phyloP scores from a whole-genome alignment of 2,113 vertebrate genomes.

The Corythaixoides concolor region DNA sequence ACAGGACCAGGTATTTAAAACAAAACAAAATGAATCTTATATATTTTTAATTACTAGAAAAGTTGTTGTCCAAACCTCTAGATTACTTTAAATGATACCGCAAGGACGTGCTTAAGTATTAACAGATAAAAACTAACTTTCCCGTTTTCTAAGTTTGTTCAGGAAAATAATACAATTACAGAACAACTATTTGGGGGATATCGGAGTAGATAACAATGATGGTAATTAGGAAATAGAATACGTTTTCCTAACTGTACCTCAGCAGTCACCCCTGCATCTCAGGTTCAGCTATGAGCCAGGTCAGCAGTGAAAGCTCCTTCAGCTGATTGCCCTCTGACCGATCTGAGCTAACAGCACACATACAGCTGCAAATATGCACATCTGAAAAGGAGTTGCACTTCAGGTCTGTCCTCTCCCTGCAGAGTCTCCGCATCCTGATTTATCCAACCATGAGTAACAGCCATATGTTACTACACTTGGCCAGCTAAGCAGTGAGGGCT shows the following conservation, averaged over 20 bases:
- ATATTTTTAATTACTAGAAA: not conserved
- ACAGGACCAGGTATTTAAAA: not conserved
- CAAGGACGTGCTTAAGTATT: not conserved
- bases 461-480: fast-evolving
- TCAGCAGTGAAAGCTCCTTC: not conserved
- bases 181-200: not conserved
- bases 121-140: not conserved
- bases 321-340: not conserved
- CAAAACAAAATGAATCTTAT: not conserved
- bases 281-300: not conserved
- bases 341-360: not conserved
- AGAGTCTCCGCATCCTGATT: not conserved
- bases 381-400: not conserved
- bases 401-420: not conserved
- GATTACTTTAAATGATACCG: not conserved
- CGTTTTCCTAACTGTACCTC: not conserved
- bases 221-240: not conserved
- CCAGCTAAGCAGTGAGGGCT: not conserved
- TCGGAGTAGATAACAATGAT: not conserved
- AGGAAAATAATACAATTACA: not conserved
- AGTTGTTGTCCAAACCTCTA: not conserved
- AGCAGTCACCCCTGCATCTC: not conserved
- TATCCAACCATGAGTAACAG: not conserved
- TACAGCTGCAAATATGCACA: not conserved
- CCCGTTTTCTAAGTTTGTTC: not conserved